Conservation (phyloP, 92 coral and sea anemone species). For the Palythoa grandis region DNA sequence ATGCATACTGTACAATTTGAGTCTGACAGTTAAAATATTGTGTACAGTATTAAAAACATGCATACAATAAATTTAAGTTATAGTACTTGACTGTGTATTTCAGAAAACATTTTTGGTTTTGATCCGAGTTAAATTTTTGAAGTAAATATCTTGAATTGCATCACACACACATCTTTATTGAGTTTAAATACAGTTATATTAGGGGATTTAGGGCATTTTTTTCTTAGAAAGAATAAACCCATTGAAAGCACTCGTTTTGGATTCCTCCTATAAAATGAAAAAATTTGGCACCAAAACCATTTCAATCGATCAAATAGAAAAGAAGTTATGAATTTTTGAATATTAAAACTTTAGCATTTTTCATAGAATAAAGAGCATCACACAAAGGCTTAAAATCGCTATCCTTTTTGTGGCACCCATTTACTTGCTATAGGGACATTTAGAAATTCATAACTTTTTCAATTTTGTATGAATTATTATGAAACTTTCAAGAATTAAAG, state of each 20-base stretch:
- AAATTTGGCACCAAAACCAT: conserved; percentile 7
- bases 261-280: background rate
- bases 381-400: conserved; percentile 12
- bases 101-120: no score
- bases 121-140: no score
- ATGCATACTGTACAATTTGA: no score
- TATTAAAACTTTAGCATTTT: conserved; percentile 11
- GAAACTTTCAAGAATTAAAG: conserved; percentile 25
- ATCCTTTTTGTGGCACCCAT: conserved; percentile 21
- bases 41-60: no score
- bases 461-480: conserved; percentile 5
- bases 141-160: no score
- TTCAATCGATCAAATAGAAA: conserved; percentile 16
- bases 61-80: no score
- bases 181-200: no score
- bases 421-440: conserved; percentile 5
- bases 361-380: background rate
- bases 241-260: background rate
- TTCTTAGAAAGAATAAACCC: background rate
- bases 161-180: no score
- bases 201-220: conserved; percentile 5
- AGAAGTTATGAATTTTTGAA: conserved; percentile 16
- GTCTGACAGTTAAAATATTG: no score
- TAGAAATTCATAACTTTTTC: conserved; percentile 27
- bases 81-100: no score